Conservation (phyloP, 2,888 invertebrate genomes). For the Neoscelio sp. region DNA sequence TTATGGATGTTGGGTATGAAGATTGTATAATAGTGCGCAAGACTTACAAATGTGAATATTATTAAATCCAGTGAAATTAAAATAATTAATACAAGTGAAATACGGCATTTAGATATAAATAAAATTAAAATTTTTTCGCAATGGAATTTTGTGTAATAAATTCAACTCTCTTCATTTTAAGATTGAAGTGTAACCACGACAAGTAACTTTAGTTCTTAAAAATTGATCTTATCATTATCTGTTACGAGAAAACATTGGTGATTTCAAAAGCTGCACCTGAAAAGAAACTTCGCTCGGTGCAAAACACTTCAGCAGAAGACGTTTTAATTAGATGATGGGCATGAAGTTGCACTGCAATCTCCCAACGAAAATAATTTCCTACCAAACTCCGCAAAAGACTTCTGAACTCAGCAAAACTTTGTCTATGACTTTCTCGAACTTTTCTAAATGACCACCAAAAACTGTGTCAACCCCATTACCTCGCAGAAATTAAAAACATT, state of each 20-base stretch:
- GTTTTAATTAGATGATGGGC: conserved; percentile 52
- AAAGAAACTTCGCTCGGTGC: conserved; percentile 34
- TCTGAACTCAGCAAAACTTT: conserved; percentile 46
- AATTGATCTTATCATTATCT: conserved; percentile 40
- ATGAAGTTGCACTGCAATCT: conserved; percentile 45
- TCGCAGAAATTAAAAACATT: conserved; percentile 25
- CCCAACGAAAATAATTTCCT: conserved; percentile 52
- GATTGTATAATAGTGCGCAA: too few relatives aligned
- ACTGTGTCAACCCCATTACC: conserved; percentile 43
- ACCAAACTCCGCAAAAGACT: conserved; percentile 19
- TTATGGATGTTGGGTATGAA: too few relatives aligned
- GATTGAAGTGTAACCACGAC: too few relatives aligned
- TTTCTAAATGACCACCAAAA: conserved; percentile 37
- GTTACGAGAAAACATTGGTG: conserved; percentile 36
- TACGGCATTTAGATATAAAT: too few relatives aligned
- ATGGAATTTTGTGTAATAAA: too few relatives aligned
- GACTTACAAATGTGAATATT: too few relatives aligned
- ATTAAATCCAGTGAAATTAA: too few relatives aligned
- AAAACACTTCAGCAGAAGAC: conserved; percentile 30
- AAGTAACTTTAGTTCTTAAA: conserved; percentile 29
- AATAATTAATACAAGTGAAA: too few relatives aligned
- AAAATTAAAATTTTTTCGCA: too few relatives aligned
- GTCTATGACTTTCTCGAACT: conserved; percentile 35
- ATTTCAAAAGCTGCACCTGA: conserved; percentile 32
- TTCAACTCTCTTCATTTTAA: too few relatives aligned